Evolutionary conservation across 2,113 vertebrate genomes (phyloP), one percentile per base, ranked within the genome.

Genomic region (Gambusia holbrooki): DNA sequence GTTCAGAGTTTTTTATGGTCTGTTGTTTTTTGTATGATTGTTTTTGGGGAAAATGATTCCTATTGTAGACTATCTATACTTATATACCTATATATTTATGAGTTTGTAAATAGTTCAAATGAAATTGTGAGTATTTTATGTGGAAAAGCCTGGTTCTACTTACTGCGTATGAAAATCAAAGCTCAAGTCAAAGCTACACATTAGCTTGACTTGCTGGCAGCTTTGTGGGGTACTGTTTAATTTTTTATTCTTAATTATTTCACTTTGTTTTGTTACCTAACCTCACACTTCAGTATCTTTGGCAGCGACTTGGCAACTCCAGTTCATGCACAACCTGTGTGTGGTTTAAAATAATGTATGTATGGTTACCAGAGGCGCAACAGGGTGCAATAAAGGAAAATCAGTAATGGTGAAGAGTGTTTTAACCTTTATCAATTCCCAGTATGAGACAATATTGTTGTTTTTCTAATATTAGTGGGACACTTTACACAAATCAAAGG

Each of bases 61-160:
- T 90, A 85, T 81, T 86, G 86, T 91, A 86, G 88, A 89, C 83
- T 89, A 92, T 58, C 54, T 63, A 64, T 58, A 66, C 9, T 40
- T 58, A 70, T 64, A 64, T 58, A 66, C 17, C 40, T 66, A 66
- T 93, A 92, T 90, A 92, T 91, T 89, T 93, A 94, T 92, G 89
- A 94, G 85, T 92, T 92, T 81, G 95, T 95, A 94, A 93, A 93
- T 93, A 95, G 80, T 69, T 71, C 71, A 89, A 94, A 88, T 88
- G 80, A 82, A 91, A 91, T 90, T 89, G 88, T 92, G 93, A 90
- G 89, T 93, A 96, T 95, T 92, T 92, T 91, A 95, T 92, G 89
- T 87, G 84, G 83, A 89, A 82, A 90, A 82, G 85, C 85, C 89
- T 88, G 84, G 89, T 90, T 92, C 87, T 92, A 90, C 92, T 88